These are phyloP conservation scores for Tetanocera ferruginea DNA, from an alignment of 2,888 invertebrate genomes.

Conservation along the genomic window DNA sequence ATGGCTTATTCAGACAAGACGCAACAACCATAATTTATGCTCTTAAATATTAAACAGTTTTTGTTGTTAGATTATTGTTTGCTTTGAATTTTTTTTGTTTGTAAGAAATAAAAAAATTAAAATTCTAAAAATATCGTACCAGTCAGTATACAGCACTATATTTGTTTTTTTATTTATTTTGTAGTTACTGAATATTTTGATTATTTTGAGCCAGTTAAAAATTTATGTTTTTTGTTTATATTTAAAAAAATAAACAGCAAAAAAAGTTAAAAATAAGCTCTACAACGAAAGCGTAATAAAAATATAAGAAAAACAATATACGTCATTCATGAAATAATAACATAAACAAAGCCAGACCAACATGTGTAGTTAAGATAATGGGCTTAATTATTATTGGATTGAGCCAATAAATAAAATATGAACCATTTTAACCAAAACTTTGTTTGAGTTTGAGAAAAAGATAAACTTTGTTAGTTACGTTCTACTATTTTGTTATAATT, in stretches of 20 bases:
- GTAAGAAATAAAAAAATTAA: neutral
- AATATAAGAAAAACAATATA: neutral
- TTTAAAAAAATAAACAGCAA: neutral
- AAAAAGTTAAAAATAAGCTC: neutral
- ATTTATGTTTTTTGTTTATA: neutral
- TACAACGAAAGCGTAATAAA: neutral
- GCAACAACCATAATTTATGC: slow-evolving; percentile 16
- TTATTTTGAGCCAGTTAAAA: neutral
- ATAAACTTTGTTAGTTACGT: too few relatives aligned
- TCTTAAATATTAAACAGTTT: neutral
- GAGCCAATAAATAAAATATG: too few relatives aligned
- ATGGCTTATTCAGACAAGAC: neutral
- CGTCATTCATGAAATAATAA: neutral
- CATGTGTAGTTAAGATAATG: too few relatives aligned
- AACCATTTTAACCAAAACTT: too few relatives aligned
- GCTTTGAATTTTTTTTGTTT: neutral
- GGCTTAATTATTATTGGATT: too few relatives aligned
- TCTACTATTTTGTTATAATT: too few relatives aligned
- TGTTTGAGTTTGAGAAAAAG: too few relatives aligned
- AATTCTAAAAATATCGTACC: slow-evolving; percentile 44
- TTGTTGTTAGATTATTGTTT: neutral
- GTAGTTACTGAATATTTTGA: neutral
- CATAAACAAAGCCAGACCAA: too few relatives aligned
- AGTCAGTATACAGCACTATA: slow-evolving; percentile 47
- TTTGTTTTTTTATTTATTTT: neutral